A percentile compares a stretch with the other conserved stretches of the same genome.
Conservation (phyloP, 2,113 vertebrate species). For the Atrichornis clamosus region DNA sequence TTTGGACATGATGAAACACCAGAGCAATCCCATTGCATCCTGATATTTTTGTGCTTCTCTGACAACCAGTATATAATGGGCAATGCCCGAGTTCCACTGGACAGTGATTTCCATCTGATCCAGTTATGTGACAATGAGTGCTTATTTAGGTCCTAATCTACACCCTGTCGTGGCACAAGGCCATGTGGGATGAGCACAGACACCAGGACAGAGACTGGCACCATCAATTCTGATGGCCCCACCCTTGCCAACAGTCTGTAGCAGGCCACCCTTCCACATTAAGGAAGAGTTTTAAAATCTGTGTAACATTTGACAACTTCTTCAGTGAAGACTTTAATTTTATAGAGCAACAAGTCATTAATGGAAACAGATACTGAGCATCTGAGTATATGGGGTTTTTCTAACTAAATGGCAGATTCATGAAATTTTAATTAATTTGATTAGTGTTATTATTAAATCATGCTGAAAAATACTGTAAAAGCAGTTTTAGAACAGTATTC, state of each 20-base stretch:
- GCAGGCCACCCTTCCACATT: background rate
- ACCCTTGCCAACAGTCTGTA: background rate
- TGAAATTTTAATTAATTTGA: background rate
- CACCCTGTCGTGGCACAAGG: background rate
- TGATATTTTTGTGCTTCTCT: background rate
- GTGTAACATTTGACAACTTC: background rate
- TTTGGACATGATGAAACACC: background rate
- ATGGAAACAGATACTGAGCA: background rate
- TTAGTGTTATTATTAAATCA: background rate
- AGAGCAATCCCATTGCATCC: fast-evolving
- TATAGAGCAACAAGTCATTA: background rate
- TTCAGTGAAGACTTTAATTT: background rate
- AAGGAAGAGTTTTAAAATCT: background rate
- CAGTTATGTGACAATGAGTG: background rate
- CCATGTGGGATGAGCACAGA: fast-evolving
- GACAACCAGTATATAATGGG: background rate
- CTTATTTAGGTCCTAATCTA: background rate
- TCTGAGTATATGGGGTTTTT: background rate
- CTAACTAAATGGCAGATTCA: background rate
- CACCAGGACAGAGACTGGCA: background rate
- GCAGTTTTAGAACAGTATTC: background rate
- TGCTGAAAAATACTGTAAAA: background rate
- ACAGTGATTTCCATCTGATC: background rate
- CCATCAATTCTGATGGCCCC: background rate
- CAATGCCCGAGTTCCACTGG: background rate